phyloP scores from a whole-genome alignment of 2,797 vertebrate species.

The Spheniscus humboldti region DNA sequence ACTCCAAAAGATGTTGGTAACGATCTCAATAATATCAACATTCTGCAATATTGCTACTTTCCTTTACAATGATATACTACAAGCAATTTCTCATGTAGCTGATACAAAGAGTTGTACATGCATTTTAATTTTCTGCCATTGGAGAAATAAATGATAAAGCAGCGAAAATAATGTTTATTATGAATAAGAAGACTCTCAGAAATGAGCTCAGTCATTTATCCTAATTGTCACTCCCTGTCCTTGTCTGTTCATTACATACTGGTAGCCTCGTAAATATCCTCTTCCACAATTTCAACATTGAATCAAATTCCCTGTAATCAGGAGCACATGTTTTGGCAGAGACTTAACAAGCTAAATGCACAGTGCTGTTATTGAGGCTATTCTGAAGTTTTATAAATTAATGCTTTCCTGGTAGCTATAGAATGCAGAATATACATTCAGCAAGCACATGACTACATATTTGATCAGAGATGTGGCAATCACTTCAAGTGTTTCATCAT shows the following conservation, averaged over 20 bases:
- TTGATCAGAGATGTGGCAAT: not conserved
- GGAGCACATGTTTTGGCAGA: slow-evolving; percentile 12
- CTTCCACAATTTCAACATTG: not conserved
- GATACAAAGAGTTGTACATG: not conserved
- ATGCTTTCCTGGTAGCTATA: not conserved
- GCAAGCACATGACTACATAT: not conserved
- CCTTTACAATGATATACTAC: not conserved
- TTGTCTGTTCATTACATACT: not conserved
- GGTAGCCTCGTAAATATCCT: slow-evolving; percentile 1
- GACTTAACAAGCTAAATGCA: slow-evolving; percentile 13
- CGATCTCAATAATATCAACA: not conserved
- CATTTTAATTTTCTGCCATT: not conserved
- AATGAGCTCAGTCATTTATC: not conserved
- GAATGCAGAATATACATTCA: not conserved
- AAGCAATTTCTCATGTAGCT: not conserved
- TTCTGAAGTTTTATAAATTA: slow-evolving; percentile 5
- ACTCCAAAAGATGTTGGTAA: not conserved
- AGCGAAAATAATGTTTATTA: not conserved
- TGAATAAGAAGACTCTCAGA: not conserved
- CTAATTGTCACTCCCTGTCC: not conserved
- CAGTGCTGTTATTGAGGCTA: not conserved
- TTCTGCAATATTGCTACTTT: not conserved
- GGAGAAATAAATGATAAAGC: not conserved
- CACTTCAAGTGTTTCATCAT: not conserved
- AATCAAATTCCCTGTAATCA: slow-evolving; percentile 16